Conservation (phyloP, 2,797 vertebrate species). For the Danio tinwini region DNA sequence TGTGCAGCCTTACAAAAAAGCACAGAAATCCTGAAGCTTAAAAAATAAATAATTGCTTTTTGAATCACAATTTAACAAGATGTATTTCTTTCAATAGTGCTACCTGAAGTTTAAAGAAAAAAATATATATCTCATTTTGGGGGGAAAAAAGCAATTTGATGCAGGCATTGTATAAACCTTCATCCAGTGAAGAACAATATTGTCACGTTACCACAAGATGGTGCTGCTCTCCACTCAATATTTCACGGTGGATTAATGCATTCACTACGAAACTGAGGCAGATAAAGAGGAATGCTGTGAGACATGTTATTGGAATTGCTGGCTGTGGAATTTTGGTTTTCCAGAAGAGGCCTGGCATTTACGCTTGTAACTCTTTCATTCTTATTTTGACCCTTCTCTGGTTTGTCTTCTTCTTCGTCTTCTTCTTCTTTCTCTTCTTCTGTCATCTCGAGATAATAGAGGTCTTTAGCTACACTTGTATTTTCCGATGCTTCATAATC, state of each 20-base stretch:
- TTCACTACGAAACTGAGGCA: constrained; percentile 87
- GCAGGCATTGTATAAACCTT: constrained; percentile 3
- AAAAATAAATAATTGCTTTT: background rate
- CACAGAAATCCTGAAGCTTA: background rate
- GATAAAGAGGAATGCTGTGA: constrained; percentile 76
- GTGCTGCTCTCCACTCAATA: constrained; percentile 56
- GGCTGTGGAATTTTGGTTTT: constrained; percentile 51
- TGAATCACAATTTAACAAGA: background rate
- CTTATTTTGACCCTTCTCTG: constrained; percentile 61
- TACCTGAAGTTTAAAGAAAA: background rate
- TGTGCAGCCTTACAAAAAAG: background rate
- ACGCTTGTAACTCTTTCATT: constrained; percentile 61
- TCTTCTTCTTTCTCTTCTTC: constrained; percentile 69
- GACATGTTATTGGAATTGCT: constrained; percentile 54
- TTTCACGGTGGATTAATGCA: constrained; percentile 67
- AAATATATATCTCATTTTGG: background rate
- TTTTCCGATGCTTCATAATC: constrained; percentile 68
- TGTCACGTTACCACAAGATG: constrained; percentile 48
- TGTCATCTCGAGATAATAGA: constrained; percentile 80
- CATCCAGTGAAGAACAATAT: constrained; percentile 2
- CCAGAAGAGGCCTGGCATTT: constrained; percentile 68
- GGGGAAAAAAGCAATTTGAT: too few relatives aligned
- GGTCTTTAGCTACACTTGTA: constrained; percentile 63
- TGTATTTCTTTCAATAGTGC: background rate
- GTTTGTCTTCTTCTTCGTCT: constrained; percentile 66